A percentile compares a stretch with the other conserved stretches of the same genome.
These are phyloP conservation scores for Eudemis profundana DNA, from an alignment of 2,888 invertebrate genomes.

Conservation along the genomic window DNA sequence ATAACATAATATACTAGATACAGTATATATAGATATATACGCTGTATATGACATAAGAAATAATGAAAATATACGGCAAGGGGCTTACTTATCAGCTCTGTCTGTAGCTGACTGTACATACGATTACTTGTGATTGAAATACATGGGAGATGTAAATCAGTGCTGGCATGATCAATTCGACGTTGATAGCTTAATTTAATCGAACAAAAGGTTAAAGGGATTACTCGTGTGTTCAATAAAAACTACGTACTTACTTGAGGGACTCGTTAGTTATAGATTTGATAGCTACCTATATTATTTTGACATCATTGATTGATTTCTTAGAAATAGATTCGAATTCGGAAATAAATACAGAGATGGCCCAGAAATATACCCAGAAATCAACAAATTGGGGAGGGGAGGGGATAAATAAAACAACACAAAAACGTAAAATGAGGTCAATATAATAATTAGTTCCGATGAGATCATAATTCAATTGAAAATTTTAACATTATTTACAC, in stretches of 20 bases:
- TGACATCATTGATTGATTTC: background rate
- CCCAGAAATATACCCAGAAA: background rate
- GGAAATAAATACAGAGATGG: background rate
- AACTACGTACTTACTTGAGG: background rate
- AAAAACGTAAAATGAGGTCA: constrained; percentile 13
- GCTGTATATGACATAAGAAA: too few relatives aligned
- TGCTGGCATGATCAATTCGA: background rate
- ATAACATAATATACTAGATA: too few relatives aligned
- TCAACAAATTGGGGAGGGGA: background rate
- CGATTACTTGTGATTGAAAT: background rate
- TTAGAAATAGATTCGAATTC: background rate
- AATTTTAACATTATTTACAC: constrained; percentile 9
- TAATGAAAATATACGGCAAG: too few relatives aligned
- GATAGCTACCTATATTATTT: background rate
- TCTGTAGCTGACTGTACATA: too few relatives aligned
- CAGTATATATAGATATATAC: too few relatives aligned
- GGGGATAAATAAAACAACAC: constrained; percentile 35
- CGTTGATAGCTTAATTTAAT: background rate
- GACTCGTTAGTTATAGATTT: background rate
- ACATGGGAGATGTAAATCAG: background rate
- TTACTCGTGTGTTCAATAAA: background rate
- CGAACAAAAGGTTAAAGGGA: background rate
- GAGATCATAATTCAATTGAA: constrained; percentile 22
- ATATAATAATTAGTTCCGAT: constrained; percentile 27
- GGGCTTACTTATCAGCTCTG: too few relatives aligned